These are phyloP conservation scores for Diorhabda sublineata DNA, from an alignment of 1,140 invertebrate genomes.

Conservation along the genomic window DNA sequence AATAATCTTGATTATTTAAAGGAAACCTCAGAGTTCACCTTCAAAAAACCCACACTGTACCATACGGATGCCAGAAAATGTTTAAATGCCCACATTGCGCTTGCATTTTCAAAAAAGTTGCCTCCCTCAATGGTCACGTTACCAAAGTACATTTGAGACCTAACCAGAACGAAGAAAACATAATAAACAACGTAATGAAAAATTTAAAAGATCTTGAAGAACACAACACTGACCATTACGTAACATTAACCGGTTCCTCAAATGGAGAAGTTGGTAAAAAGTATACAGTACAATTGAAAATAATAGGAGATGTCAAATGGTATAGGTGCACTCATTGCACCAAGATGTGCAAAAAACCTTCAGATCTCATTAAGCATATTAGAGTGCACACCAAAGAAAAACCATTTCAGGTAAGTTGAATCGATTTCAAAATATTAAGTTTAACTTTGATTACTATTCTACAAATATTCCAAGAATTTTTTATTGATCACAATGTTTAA, in stretches of 20 bases:
- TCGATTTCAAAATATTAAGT: too few relatives aligned
- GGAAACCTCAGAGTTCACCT: conserved; percentile 69
- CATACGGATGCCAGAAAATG: conserved; percentile 50
- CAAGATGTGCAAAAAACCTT: conserved; percentile 45
- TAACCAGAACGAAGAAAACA: conserved; percentile 15
- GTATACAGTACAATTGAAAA: conserved; percentile 39
- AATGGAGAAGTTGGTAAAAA: conserved; percentile 20
- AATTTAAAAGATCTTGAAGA: conserved; percentile 35
- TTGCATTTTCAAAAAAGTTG: conserved; percentile 67
- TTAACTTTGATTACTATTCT: too few relatives aligned
- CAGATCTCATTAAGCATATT: conserved; percentile 45
- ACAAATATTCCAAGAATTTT: too few relatives aligned
- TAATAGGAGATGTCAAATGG: conserved; percentile 36
- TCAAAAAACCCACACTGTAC: conserved; percentile 61
- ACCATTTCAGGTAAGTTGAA: conserved; percentile 38
- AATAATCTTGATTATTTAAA: conserved; percentile 27
- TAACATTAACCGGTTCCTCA: conserved; percentile 10
- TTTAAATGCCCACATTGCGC: conserved; percentile 64
- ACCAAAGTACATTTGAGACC: conserved; percentile 46
- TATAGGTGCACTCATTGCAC: conserved; percentile 42
- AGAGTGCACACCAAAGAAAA: conserved; percentile 44
- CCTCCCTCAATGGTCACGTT: conserved; percentile 68
- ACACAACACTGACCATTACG: not conserved
- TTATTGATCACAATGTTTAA: too few relatives aligned
- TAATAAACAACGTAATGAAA: conserved; percentile 26